These are phyloP conservation scores for Xiphophorus couchianus DNA, from an alignment of 2,113 vertebrate genomes.

Conservation along the genomic window DNA sequence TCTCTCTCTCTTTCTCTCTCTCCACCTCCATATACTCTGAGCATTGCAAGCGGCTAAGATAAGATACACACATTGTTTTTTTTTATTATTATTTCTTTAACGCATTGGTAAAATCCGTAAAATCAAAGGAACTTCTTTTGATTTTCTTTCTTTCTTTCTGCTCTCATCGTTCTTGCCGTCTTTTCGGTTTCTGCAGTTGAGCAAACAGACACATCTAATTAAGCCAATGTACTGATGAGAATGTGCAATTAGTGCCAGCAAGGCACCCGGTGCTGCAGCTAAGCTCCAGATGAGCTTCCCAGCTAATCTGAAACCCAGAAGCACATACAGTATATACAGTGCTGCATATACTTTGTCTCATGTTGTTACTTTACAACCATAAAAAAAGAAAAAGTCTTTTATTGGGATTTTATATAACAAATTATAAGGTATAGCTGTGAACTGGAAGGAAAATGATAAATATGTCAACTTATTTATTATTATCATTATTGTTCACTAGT, in stretches of 20 bases:
- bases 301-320: constrained; percentile 5
- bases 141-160: background rate
- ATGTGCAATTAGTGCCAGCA: constrained; percentile 66
- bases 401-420: too few relatives aligned
- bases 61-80: background rate
- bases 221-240: constrained; percentile 62
- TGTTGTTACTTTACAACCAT: too few relatives aligned
- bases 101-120: background rate
- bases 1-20: background rate
- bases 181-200: constrained; percentile 33
- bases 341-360: too few relatives aligned
- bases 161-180: background rate
- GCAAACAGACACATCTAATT: constrained; percentile 66
- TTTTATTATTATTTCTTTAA: background rate
- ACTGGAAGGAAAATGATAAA: too few relatives aligned
- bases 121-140: background rate
- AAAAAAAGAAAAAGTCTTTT: too few relatives aligned
- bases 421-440: too few relatives aligned
- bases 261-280: constrained; percentile 41
- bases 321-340: background rate
- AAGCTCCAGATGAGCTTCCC: constrained; percentile 47
- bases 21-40: background rate
- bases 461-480: too few relatives aligned
- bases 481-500: too few relatives aligned
- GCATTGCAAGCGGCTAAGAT: constrained; percentile 7